Percentiles rank a stretch among this genome's conserved stretches.
Conservation (phyloP, 2,888 invertebrate genomes). For the Drosophila nr. perissopoda region DNA sequence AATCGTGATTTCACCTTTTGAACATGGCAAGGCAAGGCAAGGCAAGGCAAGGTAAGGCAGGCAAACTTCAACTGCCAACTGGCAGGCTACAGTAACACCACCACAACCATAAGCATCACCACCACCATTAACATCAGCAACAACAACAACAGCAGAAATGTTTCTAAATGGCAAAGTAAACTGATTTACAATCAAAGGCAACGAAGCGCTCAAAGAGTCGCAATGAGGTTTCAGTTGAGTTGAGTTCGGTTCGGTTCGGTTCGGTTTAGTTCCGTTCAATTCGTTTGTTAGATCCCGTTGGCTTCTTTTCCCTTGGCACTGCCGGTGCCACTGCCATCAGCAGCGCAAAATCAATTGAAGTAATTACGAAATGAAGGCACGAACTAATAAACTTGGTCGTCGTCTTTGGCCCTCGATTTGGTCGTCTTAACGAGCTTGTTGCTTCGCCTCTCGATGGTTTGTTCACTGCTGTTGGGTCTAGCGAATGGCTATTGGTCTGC, state of each 20-base stretch:
- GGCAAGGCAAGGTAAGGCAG: slow-evolving; percentile 33
- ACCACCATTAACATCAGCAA: slow-evolving; percentile 27
- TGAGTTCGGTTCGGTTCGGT: slow-evolving; percentile 42
- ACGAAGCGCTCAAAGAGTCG: slow-evolving; percentile 79
- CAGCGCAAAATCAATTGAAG: slow-evolving; percentile 84
- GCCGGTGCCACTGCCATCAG: slow-evolving; percentile 66
- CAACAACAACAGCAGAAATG: slow-evolving; percentile 63
- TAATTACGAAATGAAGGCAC: slow-evolving; percentile 85
- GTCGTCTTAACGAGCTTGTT: slow-evolving; percentile 75
- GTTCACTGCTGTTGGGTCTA: slow-evolving; percentile 32
- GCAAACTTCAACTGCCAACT: slow-evolving; percentile 51
- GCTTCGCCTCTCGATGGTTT: slow-evolving; percentile 26
- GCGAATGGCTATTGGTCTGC: slow-evolving; percentile 57
- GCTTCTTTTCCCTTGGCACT: slow-evolving; percentile 32
- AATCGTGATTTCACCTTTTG: slow-evolving; percentile 81
- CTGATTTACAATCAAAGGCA: slow-evolving; percentile 81
- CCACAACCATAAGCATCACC: slow-evolving; percentile 24
- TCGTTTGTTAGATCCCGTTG: slow-evolving; percentile 64
- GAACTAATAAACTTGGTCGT: slow-evolving; percentile 84
- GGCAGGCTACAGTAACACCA: slow-evolving; percentile 28
- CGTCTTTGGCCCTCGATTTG: slow-evolving; percentile 67
- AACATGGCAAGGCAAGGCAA: slow-evolving; percentile 51
- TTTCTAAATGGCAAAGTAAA: slow-evolving; percentile 81
- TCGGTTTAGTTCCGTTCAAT: slow-evolving; percentile 67
- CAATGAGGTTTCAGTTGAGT: slow-evolving; percentile 62